Evolutionary conservation across 2,797 vertebrate genomes (phyloP).

Genomic region (Ispidina picta): DNA sequence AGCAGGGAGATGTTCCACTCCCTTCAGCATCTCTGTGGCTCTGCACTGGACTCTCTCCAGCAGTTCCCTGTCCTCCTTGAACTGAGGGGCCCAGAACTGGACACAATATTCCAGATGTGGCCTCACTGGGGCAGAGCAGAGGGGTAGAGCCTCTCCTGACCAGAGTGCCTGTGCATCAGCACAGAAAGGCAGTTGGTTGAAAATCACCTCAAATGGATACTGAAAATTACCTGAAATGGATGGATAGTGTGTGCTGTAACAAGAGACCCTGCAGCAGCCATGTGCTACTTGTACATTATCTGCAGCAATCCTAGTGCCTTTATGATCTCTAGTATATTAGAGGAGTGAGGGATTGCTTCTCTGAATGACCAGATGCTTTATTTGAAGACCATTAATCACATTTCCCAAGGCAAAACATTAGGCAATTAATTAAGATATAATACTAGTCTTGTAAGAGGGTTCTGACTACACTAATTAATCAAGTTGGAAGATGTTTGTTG

Average conservation of each 20-base stretch:
- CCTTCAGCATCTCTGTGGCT: no score
- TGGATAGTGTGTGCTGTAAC: background rate
- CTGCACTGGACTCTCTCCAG: no score
- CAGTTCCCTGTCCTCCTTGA: no score
- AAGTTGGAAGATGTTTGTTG: background rate
- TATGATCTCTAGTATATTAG: background rate
- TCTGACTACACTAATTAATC: slow-evolving; percentile 39
- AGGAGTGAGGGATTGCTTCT: slow-evolving; percentile 11
- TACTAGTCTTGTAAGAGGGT: background rate
- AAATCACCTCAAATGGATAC: background rate
- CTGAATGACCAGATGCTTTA: slow-evolving; percentile 30
- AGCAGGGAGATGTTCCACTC: no score
- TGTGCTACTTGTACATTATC: background rate
- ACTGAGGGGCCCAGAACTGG: no score
- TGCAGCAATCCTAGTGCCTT: background rate
- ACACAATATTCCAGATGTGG: no score
- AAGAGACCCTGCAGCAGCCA: background rate
- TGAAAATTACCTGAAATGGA: background rate
- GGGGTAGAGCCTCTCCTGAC: no score
- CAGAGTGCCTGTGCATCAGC: background rate
- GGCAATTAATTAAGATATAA: slow-evolving; percentile 33
- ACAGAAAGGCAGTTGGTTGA: background rate
- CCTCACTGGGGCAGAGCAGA: no score
- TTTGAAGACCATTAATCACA: slow-evolving; percentile 38
- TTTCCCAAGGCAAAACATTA: slow-evolving; percentile 39